Base-by-base conservation (phyloP, 1,140 invertebrate species). In the Battus philenor region DNA sequence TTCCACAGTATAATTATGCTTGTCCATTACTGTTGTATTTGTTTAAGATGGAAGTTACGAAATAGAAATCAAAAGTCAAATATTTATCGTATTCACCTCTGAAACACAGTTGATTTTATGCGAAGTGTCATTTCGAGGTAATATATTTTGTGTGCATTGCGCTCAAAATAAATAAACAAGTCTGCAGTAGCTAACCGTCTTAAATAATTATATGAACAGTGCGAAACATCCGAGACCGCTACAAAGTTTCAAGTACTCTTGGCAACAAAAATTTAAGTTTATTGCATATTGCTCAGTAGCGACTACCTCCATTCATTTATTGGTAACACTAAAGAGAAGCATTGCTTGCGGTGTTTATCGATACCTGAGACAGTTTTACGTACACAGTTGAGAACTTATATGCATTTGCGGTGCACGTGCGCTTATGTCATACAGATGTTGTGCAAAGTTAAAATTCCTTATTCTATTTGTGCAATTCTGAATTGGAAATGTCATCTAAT, bases 301-400 rank as follows among this genome's bases (percentile, higher is more conserved):
- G 20, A 22, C 20, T 22, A 36, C 33, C 13, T 36, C 22, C 18
- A 20, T 20, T 36, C 18, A 36, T 36, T 36, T 30, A 30, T 22
- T 22, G 7, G 3, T 7, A 22, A 4, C 7, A 22, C 20, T 22
- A 7, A 22, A 4, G 20, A 4, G 7, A 22, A 22, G 3, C 22
- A 8, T 26, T 24, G 20, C 36, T 39, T 39, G 15, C 36, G 20
- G 24, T 39, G 9, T 24, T 39, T 39, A 26, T 39, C 20, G 36
- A 26, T 39, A 39, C 20, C 26, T 15, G 36, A 9, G 10, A 26
- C 22, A 20, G 20, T 39, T 56, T 24, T 50, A 47, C 48, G 55
- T n/a, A n/a, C n/a, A 45, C 70, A 71, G 68, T 74, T 54, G 51
- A 63, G 51, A 63, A 41, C 33, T 30, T 47, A 59, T 39, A 58